phyloP scores from a whole-genome alignment of 1,140 invertebrate genomes.

The Drosophila elegans region DNA sequence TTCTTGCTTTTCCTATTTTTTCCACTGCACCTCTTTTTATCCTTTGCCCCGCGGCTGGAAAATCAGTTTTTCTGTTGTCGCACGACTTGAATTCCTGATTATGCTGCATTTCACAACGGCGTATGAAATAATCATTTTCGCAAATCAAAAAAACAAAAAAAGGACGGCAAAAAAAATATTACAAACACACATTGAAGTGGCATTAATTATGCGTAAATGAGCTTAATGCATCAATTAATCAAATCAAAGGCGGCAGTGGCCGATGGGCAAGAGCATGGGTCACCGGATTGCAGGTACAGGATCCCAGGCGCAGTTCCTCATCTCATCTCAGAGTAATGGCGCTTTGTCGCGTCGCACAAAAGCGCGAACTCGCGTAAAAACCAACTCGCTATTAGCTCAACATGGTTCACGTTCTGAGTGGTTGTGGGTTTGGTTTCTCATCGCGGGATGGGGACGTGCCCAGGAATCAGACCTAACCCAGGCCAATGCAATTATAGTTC shows the following conservation, averaged over 20 bases:
- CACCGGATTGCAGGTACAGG: slow-evolving; percentile 14
- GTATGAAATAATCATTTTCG: slow-evolving; percentile 51
- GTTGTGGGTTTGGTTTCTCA: background rate
- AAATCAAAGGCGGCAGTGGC: slow-evolving; percentile 69
- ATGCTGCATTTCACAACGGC: slow-evolving; percentile 51
- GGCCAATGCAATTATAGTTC: slow-evolving; percentile 6
- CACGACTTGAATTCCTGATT: slow-evolving; percentile 80
- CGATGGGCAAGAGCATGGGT: slow-evolving; percentile 24
- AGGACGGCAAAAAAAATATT: slow-evolving; percentile 16
- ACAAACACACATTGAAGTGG: slow-evolving; percentile 65
- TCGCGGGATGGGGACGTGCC: background rate
- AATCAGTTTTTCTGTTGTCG: slow-evolving; percentile 74
- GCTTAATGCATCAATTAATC: slow-evolving; percentile 82
- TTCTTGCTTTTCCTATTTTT: slow-evolving; percentile 20
- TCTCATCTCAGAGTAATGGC: slow-evolving; percentile 16
- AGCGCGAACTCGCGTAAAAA: slow-evolving; percentile 63
- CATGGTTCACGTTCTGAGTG: slow-evolving; percentile 11
- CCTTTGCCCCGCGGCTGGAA: slow-evolving; percentile 54
- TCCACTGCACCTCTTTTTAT: slow-evolving; percentile 43
- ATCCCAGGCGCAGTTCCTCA: slow-evolving; percentile 14
- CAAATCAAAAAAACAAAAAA: slow-evolving; percentile 21
- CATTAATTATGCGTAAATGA: slow-evolving; percentile 82
- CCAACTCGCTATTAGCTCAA: slow-evolving; percentile 27
- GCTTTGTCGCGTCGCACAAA: slow-evolving; percentile 73
- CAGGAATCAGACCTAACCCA: background rate